These are phyloP conservation scores for Grus americana DNA, from an alignment of 2,113 vertebrate species.

Conservation along the genomic window DNA sequence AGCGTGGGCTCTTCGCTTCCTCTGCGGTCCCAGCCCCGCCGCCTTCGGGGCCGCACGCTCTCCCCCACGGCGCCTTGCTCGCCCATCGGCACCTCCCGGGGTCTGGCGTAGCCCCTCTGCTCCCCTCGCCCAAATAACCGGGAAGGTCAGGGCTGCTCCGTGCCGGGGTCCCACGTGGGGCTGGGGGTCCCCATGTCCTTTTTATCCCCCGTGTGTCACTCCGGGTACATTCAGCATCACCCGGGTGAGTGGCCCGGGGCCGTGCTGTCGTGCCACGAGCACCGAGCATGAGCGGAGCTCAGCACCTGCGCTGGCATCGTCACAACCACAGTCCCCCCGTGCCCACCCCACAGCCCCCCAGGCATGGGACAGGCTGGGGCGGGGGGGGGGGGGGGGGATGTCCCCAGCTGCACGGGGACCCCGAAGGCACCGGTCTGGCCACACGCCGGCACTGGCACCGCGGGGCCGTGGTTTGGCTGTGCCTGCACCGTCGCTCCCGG, in stretches of 20 bases:
- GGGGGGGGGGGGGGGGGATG: no score
- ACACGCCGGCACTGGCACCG: accelerated
- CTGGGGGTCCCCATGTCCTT: not conserved
- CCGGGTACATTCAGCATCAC: not conserved
- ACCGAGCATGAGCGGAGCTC: not conserved
- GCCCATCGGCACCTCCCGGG: not conserved
- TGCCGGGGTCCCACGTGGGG: accelerated
- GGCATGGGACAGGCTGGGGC: not conserved
- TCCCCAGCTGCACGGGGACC: not conserved
- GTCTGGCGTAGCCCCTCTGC: not conserved
- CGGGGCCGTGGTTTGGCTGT: accelerated
- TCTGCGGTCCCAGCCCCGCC: not conserved
- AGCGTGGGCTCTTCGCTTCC: not conserved
- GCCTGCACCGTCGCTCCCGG: not conserved
- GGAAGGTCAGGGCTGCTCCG: no score
- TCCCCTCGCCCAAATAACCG: not conserved
- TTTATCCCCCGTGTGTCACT: not conserved
- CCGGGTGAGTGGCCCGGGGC: accelerated
- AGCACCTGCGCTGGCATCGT: not conserved
- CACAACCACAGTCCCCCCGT: accelerated
- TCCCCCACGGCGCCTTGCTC: not conserved
- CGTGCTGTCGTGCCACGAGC: not conserved
- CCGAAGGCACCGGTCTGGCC: accelerated
- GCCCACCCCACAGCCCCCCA: not conserved
- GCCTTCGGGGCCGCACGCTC: not conserved